Base-by-base conservation (phyloP, 2,797 vertebrate species). In the Hyperoplus lanceolatus region DNA sequence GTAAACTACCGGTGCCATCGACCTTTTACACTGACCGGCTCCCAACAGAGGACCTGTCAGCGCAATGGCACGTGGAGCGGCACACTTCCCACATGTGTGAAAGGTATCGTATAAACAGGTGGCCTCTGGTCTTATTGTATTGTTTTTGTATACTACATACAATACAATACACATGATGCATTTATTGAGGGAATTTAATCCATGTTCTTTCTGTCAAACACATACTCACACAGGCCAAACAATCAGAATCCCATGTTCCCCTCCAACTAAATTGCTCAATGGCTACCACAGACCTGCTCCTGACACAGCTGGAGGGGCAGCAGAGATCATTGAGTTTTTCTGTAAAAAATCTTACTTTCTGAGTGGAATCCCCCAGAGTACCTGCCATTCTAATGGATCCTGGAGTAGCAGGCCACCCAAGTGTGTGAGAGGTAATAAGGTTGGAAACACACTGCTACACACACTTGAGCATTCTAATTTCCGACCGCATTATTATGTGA, bases 361-460 rank as follows among this genome's bases (percentile, higher is more conserved):
- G 54, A 97, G 94, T 66, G 97, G 97, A 82, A 96, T 92, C 49
- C 92, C 95, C 61, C 92, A 90, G 79, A 94, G 95, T 84, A 96
- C 89, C 60, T 99, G 97, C 81, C 94, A 95, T 82, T 87, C 93
- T 0, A 83, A 95, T 68, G 97, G 97, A 79, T 92, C 94, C 68
- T 98, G 97, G 97, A 97, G 96, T 63, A 95, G 95, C 73, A 96
- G 94, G 71, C 95, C 95, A 69, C 97, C 97, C 14, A 91, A 94
- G 82, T 98, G 97, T 90, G 94, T 97, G 79, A 97, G 94, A 97
- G 97, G 97, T 98, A 96, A 57, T 46, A 16, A 45, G 21, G 39
- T 39, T 48, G 50, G 8, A 38, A 54, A 73, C 49, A 73, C 45
- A 58, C 29, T 36, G 21, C 53, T 9, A 18, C 15, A 62, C 43